Evolutionary conservation across 2,113 vertebrate species (phyloP).

Genomic region (Silurus asotus): DNA sequence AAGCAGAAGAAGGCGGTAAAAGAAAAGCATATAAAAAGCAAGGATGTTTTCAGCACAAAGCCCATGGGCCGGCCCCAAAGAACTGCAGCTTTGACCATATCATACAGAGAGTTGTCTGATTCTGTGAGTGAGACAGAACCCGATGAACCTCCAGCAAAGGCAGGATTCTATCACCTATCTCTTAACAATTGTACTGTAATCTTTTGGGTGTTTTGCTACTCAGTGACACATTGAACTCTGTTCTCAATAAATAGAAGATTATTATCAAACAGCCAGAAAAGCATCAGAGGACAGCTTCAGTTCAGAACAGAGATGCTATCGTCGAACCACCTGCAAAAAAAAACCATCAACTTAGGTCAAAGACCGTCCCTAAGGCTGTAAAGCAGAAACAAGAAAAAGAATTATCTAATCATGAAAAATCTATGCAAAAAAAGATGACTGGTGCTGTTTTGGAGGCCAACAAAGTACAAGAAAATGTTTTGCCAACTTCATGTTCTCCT

Average conservation of each 20-base stretch:
- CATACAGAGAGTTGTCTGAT: conserved; percentile 82
- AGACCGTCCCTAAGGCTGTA: neutral
- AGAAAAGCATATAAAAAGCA: conserved; percentile 37
- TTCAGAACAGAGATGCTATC: neutral
- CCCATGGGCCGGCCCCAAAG: conserved; percentile 70
- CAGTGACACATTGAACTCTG: neutral
- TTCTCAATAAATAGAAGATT: conserved; percentile 32
- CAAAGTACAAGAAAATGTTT: conserved; percentile 47
- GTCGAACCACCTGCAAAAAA: neutral
- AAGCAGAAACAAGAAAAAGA: conserved; percentile 27
- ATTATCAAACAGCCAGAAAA: neutral
- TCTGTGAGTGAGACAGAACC: conserved; percentile 64
- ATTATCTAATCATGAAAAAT: neutral
- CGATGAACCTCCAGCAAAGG: conserved; percentile 53
- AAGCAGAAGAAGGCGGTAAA: conserved; percentile 47
- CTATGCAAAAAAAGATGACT: conserved; percentile 38
- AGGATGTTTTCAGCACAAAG: conserved; percentile 35
- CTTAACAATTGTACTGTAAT: neutral
- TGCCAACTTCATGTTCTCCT: conserved; percentile 45
- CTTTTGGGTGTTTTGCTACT: conserved; percentile 8
- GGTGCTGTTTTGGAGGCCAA: neutral
- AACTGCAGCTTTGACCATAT: conserved; percentile 72
- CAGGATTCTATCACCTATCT: conserved; percentile 26
- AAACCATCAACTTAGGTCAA: neutral
- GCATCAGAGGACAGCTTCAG: conserved; percentile 1